Evolutionary conservation across 2,797 vertebrate genomes (phyloP), one percentile per base, ranked within the genome.

Genomic region (Danionella dracula): DNA sequence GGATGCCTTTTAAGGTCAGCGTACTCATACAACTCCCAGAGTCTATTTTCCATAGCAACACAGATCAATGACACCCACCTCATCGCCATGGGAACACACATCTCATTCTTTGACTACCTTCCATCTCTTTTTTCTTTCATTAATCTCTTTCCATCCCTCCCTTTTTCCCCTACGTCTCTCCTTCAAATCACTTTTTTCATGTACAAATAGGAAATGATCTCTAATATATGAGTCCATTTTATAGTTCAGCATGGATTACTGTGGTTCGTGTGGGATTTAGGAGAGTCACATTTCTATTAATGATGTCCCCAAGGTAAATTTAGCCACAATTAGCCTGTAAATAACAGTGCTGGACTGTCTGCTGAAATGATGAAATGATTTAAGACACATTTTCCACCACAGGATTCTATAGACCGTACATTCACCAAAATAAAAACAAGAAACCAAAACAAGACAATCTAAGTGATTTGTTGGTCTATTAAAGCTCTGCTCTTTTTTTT

Each of bases 41-140:
- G 34, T 54, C 46, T 54, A 23, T 66, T 66, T 56, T 45, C 55
- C 60, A 65, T 54, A 49, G 66, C 45, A 73, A 73, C 21, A 16
- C 41, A 44, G 60, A 82, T 83, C 17, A 55, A 77, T 82, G 74
- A 69, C 64, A 68, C 54, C 41, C 69, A 53, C 64, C 55, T 48
- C 68, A 80, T 70, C 78, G 48, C 68, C 70, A 70, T 74, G 72
- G 62, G 46, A 66, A 70, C 68, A 3, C 69, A 56, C 20, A 34
- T 58, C 48, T 66, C 44, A 48, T 60, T 37, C 8, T 66, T 60
- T 75, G 40, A 71, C 41, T 41, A 68, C 31, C 48, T 31, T 32
- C 12, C 58, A 57, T 70, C 63, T 68, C 60, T 74, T 66, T 51
- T 27, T 49, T 57, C 60, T 69, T 76, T 49, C 23, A 20, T 66